Base-by-base conservation (phyloP, 2,113 vertebrate species). In the Trogon melanurus region DNA sequence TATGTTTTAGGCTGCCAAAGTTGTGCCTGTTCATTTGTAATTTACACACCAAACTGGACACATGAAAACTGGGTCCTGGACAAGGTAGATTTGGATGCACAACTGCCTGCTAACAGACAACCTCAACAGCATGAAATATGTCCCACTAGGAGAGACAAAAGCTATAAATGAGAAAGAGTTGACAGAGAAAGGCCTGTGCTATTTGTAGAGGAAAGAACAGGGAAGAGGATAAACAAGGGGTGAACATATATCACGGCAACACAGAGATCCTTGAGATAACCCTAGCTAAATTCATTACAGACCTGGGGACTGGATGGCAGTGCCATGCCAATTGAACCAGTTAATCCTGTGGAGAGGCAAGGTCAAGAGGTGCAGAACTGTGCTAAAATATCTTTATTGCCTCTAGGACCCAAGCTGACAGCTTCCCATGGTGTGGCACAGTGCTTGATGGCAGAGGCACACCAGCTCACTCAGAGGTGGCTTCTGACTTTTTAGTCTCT, bases 331-430 rank as follows among this genome's bases (percentile, higher is more conserved):
- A 22, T 12, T 75, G 79, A 88, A 61, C 8, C 10, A 27, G 61
- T 72, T 75, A 85, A 27, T 62, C 67, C 54, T 73, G 50, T 18
- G 30, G 88, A 91, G 66, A 93, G 56, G 18, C 25, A 83, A 41
- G 76, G 65, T 80, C 60, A 86, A 47, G 54, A 73, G 30, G 36
- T 56, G 34, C 44, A 70, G 45, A 90, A 80, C 0, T 1, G 13
- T 73, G 67, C 30, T 95, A 73, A 94, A 82, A 67, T 53, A 32
- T 18, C 64, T 70, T 74, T 44, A 66, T 45, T 84, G 16, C 36
- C 62, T 88, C 64, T 58, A 67, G 36, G 27, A 93, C 2, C 13
- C 21, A 58, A 93, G 36, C 41, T 83, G 64, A 54, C 79, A 94
- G 22, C 79, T 88, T 85, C 54, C 62, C 32, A 41, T 3, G 3